phyloP scores from a whole-genome alignment of 2,797 vertebrate species.

The Amblyraja radiata region DNA sequence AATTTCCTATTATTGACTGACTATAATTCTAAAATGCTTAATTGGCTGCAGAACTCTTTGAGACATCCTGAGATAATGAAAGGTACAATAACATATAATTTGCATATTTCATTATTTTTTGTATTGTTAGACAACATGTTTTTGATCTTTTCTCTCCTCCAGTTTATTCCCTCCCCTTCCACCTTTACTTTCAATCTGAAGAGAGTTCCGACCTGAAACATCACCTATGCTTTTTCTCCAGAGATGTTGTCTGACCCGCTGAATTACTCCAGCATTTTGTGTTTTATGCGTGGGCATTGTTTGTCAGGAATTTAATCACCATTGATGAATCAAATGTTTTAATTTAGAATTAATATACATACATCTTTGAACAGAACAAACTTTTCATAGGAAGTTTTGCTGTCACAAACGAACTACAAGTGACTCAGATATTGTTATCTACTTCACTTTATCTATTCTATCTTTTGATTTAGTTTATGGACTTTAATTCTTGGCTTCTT shows the following conservation, averaged over 20 bases:
- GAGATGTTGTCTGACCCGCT: too few species aligned
- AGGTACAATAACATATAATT: not conserved
- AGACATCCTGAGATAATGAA: too few species aligned
- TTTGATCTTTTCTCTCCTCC: too few species aligned
- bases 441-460: not conserved
- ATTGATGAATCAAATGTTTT: not conserved
- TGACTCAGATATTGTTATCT: not conserved
- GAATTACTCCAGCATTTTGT: too few species aligned
- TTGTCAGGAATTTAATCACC: not conserved
- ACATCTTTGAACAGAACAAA: not conserved
- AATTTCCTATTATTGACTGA: too few species aligned
- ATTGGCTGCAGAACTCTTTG: too few species aligned
- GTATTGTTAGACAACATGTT: not conserved
- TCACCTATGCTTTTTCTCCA: too few species aligned
- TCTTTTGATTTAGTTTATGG: not conserved
- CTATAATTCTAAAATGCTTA: too few species aligned
- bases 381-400: not conserved
- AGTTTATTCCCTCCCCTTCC: too few species aligned
- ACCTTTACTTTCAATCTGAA: too few species aligned
- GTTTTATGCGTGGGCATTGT: not conserved
- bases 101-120: not conserved
- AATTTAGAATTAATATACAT: not conserved
- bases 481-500: not conserved
- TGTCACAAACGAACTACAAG: not conserved
- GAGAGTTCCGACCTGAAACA: too few species aligned